Evolutionary conservation across 2,113 vertebrate species (phyloP).

Genomic region (Dipodomys spectabilis): DNA sequence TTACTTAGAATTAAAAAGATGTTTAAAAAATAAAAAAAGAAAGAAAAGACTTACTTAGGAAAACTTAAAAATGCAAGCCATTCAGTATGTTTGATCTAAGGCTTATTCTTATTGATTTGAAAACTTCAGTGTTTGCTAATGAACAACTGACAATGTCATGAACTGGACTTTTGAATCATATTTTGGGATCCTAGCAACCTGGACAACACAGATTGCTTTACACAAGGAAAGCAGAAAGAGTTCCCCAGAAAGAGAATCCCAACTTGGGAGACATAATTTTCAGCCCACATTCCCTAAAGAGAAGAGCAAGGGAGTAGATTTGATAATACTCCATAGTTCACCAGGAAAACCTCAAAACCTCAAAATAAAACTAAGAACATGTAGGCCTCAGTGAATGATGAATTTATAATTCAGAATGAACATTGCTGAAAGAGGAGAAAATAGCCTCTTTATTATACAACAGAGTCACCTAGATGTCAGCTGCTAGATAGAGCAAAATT

Average conservation of each 20-base stretch:
- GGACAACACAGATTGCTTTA: constrained; percentile 47
- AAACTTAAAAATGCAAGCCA: constrained; percentile 53
- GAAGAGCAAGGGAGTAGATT: neutral
- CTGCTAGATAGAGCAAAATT: neutral
- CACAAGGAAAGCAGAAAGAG: constrained; percentile 3
- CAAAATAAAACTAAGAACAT: neutral
- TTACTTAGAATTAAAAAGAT: too few species aligned
- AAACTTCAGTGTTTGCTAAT: constrained; percentile 70
- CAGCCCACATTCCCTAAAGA: neutral
- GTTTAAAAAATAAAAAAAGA: too few species aligned
- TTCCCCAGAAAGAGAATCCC: neutral
- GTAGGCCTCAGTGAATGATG: neutral
- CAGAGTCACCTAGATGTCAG: neutral
- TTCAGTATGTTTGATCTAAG: neutral
- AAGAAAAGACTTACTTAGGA: neutral
- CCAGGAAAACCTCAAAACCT: neutral
- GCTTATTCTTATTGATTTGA: constrained; percentile 57
- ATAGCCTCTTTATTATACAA: neutral
- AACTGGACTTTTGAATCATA: constrained; percentile 51
- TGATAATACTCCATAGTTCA: neutral
- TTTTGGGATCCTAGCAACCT: neutral
- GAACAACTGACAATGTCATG: constrained; percentile 60
- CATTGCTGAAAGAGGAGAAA: neutral
- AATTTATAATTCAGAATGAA: neutral
- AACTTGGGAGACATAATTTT: neutral